phyloP scores from a whole-genome alignment of 92 coral and sea anemone genomes.

The Siderastrea siderea region DNA sequence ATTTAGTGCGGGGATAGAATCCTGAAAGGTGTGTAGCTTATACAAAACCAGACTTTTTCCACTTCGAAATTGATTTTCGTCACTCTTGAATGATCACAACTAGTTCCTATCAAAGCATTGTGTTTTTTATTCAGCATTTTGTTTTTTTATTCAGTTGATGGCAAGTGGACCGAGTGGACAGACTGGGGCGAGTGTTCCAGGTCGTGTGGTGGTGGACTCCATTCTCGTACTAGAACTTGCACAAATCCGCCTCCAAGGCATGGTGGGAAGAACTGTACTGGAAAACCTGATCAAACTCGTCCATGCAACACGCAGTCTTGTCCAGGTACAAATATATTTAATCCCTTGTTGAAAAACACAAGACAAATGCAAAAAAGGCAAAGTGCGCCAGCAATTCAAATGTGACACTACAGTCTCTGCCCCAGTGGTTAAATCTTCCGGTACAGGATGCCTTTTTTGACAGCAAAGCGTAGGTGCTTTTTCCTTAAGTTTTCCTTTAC shows the following conservation, averaged over 20 bases:
- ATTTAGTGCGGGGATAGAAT: too few relatives aligned
- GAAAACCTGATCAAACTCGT: conserved; percentile 26
- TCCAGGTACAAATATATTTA: conserved; percentile 15
- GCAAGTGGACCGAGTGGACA: conserved; percentile 48
- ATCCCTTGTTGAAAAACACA: not conserved
- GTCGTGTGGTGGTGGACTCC: conserved; percentile 52
- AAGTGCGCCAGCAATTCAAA: too few relatives aligned
- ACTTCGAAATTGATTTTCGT: not conserved
- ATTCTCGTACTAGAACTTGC: conserved; percentile 39
- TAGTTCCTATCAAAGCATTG: too few relatives aligned
- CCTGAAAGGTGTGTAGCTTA: too few relatives aligned
- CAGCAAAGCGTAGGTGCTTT: too few relatives aligned
- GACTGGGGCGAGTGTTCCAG: conserved; percentile 39
- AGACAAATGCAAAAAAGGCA: not conserved
- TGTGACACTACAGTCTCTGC: too few relatives aligned
- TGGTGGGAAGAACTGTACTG: conserved; percentile 45
- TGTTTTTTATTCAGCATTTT: too few relatives aligned
- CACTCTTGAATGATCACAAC: not conserved
- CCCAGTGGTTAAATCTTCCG: too few relatives aligned
- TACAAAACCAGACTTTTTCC: too few relatives aligned
- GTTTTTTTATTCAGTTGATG: conserved; percentile 24
- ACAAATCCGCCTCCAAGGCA: conserved; percentile 42
- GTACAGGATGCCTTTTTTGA: too few relatives aligned
- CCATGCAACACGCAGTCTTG: conserved; percentile 50
- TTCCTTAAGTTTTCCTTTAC: too few relatives aligned